These are phyloP conservation scores for Pangasianodon hypophthalmus DNA, from an alignment of 2,113 vertebrate species.

Conservation along the genomic window DNA sequence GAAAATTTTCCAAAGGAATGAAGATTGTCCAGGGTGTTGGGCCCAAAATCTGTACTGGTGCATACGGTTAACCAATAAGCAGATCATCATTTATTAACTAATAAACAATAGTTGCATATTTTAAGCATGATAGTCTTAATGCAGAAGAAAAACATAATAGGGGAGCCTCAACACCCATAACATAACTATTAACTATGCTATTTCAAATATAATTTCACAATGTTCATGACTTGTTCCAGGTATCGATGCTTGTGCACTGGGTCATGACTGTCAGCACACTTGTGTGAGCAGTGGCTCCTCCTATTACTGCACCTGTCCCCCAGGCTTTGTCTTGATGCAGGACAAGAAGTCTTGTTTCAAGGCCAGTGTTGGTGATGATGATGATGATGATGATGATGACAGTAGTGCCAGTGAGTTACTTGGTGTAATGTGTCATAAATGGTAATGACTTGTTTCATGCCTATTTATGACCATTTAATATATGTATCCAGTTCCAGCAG, in stretches of 20 bases:
- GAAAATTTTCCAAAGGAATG: background rate
- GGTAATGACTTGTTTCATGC: conserved; percentile 32
- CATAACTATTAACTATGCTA: background rate
- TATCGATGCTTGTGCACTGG: conserved; percentile 47
- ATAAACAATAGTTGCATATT: background rate
- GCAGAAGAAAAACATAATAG: background rate
- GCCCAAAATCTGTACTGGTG: background rate
- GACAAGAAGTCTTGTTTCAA: conserved; percentile 53
- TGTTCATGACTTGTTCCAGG: conserved; percentile 42
- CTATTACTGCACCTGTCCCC: conserved; percentile 47
- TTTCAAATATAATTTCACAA: background rate
- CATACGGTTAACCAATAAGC: background rate
- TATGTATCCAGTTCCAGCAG: background rate
- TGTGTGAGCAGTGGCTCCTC: conserved; percentile 49
- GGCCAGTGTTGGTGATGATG: conserved; percentile 38
- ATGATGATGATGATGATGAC: conserved; percentile 42
- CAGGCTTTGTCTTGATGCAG: conserved; percentile 51
- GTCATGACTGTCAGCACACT: conserved; percentile 51
- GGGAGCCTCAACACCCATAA: background rate
- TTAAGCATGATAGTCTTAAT: background rate
- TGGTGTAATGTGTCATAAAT: conserved; percentile 41
- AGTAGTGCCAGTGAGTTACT: conserved; percentile 53
- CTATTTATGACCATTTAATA: conserved; percentile 44
- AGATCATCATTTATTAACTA: background rate
- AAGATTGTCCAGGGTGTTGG: background rate